These are phyloP conservation scores for Athalia cordata DNA, from an alignment of 2,888 invertebrate genomes.

Conservation along the genomic window DNA sequence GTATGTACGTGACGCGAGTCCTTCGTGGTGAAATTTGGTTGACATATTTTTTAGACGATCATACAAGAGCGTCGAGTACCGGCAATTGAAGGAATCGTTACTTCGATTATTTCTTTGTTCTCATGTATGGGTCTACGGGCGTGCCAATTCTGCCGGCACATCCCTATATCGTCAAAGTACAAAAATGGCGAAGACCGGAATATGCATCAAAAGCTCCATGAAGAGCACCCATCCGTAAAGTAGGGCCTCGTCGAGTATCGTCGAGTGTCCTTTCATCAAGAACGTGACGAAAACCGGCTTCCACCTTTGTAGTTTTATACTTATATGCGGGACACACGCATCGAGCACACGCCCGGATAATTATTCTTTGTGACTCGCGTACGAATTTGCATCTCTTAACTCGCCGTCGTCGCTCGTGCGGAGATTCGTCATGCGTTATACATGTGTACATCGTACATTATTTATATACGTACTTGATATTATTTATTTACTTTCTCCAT, in stretches of 20 bases:
- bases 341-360: not conserved
- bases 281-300: not conserved
- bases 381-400: slow-evolving; percentile 13
- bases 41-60: not conserved
- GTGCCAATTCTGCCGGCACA: not conserved
- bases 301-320: slow-evolving; percentile 24
- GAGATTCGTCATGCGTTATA: not conserved
- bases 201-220: slow-evolving; percentile 25
- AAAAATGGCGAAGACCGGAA: no score
- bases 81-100: slow-evolving; percentile 8
- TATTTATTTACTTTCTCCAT: not conserved
- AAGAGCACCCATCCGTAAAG: slow-evolving; percentile 3
- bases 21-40: not conserved
- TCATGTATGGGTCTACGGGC: not conserved
- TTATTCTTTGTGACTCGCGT: slow-evolving; percentile 1
- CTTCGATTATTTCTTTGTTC: slow-evolving; percentile 25
- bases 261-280: slow-evolving; percentile 29
- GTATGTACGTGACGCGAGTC: no score
- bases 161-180: no score
- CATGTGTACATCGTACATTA: not conserved
- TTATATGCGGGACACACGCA: not conserved
- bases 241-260: not conserved
- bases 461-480: not conserved
- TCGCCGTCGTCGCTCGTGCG: not conserved
- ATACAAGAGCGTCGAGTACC: not conserved